Percentiles rank a stretch among this genome's conserved stretches.
These are phyloP conservation scores for Vespertilio murinus DNA, from an alignment of 2,797 vertebrate genomes.

Conservation along the genomic window DNA sequence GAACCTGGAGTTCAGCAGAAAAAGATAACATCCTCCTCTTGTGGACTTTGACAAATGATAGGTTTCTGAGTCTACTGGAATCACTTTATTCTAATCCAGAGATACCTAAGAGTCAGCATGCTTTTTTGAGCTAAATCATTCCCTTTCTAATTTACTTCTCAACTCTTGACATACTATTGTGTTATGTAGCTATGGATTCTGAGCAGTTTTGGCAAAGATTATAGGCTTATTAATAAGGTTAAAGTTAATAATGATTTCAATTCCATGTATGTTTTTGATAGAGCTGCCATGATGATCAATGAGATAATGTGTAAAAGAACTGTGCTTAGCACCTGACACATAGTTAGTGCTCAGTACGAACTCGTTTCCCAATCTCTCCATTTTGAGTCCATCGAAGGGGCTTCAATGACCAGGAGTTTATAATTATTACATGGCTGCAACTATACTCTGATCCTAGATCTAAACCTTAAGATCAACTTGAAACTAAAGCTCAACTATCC, in stretches of 20 bases:
- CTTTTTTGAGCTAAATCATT: slow-evolving; percentile 70
- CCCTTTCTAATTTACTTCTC: slow-evolving; percentile 76
- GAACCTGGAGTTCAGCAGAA: slow-evolving; percentile 72
- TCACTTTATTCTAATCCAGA: slow-evolving; percentile 61
- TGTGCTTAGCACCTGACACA: neutral
- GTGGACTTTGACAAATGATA: slow-evolving; percentile 80
- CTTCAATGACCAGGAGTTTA: neutral
- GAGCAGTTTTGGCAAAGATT: slow-evolving; percentile 27
- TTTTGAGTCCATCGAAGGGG: neutral
- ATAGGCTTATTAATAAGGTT: neutral
- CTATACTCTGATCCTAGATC: neutral
- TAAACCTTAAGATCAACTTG: neutral
- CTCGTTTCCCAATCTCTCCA: neutral
- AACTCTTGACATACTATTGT: slow-evolving; percentile 62
- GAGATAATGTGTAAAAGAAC: neutral
- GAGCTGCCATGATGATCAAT: neutral
- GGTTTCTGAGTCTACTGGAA: slow-evolving; percentile 67
- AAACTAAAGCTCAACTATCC: neutral
- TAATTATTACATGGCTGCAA: neutral
- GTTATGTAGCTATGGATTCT: neutral
- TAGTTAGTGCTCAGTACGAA: neutral
- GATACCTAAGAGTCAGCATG: slow-evolving; percentile 53
- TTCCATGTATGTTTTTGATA: neutral
- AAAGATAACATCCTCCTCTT: slow-evolving; percentile 66
- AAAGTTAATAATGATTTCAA: slow-evolving; percentile 37